phyloP scores from a whole-genome alignment of 2,888 invertebrate species.

The Incurvaria masculella region DNA sequence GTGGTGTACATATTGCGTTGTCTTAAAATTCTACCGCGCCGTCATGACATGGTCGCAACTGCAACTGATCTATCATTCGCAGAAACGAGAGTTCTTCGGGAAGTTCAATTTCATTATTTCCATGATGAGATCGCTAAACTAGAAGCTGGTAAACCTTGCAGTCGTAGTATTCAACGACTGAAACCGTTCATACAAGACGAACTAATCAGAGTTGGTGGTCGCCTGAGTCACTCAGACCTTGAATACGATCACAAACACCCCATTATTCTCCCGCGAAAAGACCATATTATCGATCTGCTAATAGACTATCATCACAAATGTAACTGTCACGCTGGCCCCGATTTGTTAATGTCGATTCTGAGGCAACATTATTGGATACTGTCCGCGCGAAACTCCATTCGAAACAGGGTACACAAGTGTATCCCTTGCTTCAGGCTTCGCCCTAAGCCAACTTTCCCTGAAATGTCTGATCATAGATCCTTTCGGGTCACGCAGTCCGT shows the following conservation, averaged over 20 bases:
- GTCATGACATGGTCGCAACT: no score
- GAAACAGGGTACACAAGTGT: no score
- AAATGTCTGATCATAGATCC: no score
- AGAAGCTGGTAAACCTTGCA: not conserved
- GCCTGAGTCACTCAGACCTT: not conserved
- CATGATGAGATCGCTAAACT: not conserved
- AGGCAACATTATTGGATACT: constrained; percentile 1
- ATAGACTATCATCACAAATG: not conserved
- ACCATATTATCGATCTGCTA: constrained; percentile 1
- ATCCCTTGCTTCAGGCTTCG: no score
- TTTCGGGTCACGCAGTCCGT: not conserved
- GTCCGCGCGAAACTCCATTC: no score
- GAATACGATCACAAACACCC: not conserved
- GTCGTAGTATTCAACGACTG: not conserved
- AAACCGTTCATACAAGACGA: not conserved
- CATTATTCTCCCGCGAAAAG: not conserved
- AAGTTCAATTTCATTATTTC: not conserved
- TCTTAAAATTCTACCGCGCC: not conserved
- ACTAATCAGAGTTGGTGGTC: constrained; percentile 1
- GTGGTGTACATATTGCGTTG: constrained; percentile 1
- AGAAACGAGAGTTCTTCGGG: not conserved
- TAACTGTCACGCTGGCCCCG: not conserved
- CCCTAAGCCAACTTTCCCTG: no score
- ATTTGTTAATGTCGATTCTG: not conserved
- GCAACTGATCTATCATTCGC: not conserved